Conservation (phyloP, 2,888 invertebrate species). For the Plagiodera versicolora region DNA sequence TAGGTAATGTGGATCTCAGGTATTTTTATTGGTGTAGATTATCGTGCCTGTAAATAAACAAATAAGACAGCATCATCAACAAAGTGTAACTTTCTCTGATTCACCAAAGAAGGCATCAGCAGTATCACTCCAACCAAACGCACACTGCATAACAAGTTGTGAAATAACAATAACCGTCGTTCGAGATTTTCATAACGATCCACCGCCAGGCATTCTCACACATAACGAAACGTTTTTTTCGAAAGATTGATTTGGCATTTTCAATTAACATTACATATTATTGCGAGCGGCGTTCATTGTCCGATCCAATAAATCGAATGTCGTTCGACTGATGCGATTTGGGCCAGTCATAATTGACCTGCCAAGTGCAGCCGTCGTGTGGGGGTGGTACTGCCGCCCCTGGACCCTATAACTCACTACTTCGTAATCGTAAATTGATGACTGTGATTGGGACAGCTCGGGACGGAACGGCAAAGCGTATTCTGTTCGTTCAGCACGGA, state of each 20-base stretch:
- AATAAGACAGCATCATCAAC: too few species aligned
- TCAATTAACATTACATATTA: constrained; percentile 11
- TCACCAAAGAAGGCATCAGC: too few species aligned
- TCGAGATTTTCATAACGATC: neutral
- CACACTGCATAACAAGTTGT: neutral
- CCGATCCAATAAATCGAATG: constrained; percentile 9
- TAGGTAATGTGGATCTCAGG: too few species aligned
- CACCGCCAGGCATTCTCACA: neutral
- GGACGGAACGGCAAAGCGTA: neutral
- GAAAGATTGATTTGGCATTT: constrained; percentile 12
- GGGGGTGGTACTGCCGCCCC: constrained; percentile 9
- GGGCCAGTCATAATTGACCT: constrained; percentile 12
- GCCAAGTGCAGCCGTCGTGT: constrained; percentile 6
- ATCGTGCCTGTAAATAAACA: too few species aligned
- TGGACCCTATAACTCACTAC: neutral
- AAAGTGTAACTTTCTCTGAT: too few species aligned
- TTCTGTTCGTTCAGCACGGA: too few species aligned
- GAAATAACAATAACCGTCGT: neutral
- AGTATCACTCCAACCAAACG: too few species aligned
- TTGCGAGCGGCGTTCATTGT: constrained; percentile 2
- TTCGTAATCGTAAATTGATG: neutral
- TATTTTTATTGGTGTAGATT: too few species aligned
- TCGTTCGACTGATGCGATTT: constrained; percentile 10
- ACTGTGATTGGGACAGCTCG: neutral
- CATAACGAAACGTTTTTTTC: neutral